Conservation (phyloP, 2,113 vertebrate species). For the Antennarius striatus region DNA sequence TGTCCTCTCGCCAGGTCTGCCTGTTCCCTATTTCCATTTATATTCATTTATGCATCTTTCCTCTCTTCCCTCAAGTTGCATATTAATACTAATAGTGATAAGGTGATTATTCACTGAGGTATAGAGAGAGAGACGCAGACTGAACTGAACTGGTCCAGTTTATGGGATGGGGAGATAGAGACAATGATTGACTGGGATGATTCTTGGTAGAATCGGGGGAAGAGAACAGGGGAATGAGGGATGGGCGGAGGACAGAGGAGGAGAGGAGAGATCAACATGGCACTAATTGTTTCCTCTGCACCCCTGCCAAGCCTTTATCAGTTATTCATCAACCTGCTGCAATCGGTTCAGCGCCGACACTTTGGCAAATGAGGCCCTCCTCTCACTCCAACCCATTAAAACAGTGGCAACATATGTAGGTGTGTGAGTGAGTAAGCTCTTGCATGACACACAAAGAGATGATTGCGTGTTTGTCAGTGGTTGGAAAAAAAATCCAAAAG, state of each 20-base stretch:
- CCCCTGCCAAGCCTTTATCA: slow-evolving; percentile 57
- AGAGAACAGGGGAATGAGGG: slow-evolving; percentile 29
- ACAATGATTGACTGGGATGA: slow-evolving; percentile 46
- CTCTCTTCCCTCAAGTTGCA: slow-evolving; percentile 38
- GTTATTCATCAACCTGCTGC: slow-evolving; percentile 73
- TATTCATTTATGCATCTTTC: slow-evolving; percentile 49
- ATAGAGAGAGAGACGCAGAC: background rate
- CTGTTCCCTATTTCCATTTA: slow-evolving; percentile 52
- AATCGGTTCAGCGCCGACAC: slow-evolving; percentile 67
- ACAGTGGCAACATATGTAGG: slow-evolving; percentile 48
- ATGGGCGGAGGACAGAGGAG: slow-evolving; percentile 50
- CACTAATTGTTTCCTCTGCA: slow-evolving; percentile 79
- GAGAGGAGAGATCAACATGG: slow-evolving; percentile 68
- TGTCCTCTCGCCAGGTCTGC: slow-evolving; percentile 43
- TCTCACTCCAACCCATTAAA: slow-evolving; percentile 60
- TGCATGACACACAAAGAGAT: slow-evolving; percentile 32
- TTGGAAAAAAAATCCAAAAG: slow-evolving; percentile 9
- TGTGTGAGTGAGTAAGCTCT: slow-evolving; percentile 23
- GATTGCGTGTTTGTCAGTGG: slow-evolving; percentile 7
- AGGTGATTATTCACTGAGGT: slow-evolving; percentile 45
- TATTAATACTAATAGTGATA: slow-evolving; percentile 63
- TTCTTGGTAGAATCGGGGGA: slow-evolving; percentile 2
- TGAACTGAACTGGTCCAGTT: slow-evolving; percentile 8
- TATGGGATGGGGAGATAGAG: slow-evolving; percentile 25
- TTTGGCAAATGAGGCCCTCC: slow-evolving; percentile 73